A percentile compares a stretch with the other conserved stretches of the same genome.
phyloP scores from a whole-genome alignment of 1,140 invertebrate species.

The Arion vulgaris region DNA sequence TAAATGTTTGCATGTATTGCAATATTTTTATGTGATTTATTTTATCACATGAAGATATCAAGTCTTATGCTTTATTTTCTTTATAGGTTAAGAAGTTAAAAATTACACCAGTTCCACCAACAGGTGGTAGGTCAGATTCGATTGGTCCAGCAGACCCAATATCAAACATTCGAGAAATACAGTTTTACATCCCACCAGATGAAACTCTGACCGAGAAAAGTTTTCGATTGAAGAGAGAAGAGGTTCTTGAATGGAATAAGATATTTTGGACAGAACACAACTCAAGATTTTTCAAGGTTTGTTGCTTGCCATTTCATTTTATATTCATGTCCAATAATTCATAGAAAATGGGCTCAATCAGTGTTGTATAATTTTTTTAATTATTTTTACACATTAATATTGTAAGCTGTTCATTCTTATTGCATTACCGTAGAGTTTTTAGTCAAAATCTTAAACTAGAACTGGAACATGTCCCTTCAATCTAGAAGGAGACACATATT shows the following conservation, averaged over 20 bases:
- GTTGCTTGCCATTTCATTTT: neutral
- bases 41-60: too few relatives aligned
- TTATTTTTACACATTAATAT: too few relatives aligned
- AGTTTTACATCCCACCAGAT: slow-evolving; percentile 77
- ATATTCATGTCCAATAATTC: too few relatives aligned
- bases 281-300: slow-evolving; percentile 74
- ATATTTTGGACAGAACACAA: slow-evolving; percentile 87
- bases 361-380: too few relatives aligned
- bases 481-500: too few relatives aligned
- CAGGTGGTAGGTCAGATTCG: slow-evolving; percentile 60
- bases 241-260: slow-evolving; percentile 86
- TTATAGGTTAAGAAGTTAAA: slow-evolving; percentile 41
- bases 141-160: slow-evolving; percentile 86
- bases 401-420: too few relatives aligned
- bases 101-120: slow-evolving; percentile 43
- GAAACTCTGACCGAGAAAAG: slow-evolving; percentile 80
- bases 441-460: too few relatives aligned
- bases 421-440: too few relatives aligned
- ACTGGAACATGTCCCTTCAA: too few relatives aligned
- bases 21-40: too few relatives aligned
- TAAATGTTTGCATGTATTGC: too few relatives aligned
- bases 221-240: slow-evolving; percentile 78
- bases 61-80: slow-evolving; percentile 5
- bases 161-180: slow-evolving; percentile 83
- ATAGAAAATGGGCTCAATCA: too few relatives aligned